Percentiles rank a stretch among this genome's conserved stretches.
Evolutionary conservation across 2,113 vertebrate genomes (phyloP).

Genomic region (Probosciger aterrimus): DNA sequence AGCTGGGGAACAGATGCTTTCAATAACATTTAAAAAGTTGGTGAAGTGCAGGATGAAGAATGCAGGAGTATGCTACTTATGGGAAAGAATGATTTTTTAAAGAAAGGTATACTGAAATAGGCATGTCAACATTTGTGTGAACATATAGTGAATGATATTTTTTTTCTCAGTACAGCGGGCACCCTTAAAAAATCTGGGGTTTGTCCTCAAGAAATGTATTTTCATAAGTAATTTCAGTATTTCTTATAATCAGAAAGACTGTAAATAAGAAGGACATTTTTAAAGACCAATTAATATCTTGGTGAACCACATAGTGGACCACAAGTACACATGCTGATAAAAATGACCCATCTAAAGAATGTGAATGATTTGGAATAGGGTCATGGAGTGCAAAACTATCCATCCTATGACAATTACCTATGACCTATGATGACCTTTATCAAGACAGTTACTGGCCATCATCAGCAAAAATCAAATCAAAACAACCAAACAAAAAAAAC

Average conservation of each 20-base stretch:
- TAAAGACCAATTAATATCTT: not conserved
- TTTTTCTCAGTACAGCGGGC: not conserved
- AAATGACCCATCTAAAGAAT: not conserved
- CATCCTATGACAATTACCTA: not conserved
- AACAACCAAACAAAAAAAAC: rapidly evolving
- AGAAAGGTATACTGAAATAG: not conserved
- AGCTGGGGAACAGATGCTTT: not conserved
- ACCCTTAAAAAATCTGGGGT: not conserved
- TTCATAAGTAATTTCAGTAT: not conserved
- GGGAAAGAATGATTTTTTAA: not conserved
- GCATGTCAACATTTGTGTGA: not conserved
- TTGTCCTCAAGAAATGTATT: not conserved
- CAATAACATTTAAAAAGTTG: not conserved
- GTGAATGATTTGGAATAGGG: not conserved
- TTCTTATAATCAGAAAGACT: not conserved
- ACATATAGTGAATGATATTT: not conserved
- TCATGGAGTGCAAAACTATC: not conserved
- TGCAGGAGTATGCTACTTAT: not conserved
- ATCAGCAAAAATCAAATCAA: not conserved
- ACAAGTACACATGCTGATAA: not conserved
- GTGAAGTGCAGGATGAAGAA: not conserved
- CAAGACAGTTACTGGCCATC: not conserved
- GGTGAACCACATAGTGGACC: not conserved
- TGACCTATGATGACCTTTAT: not conserved
- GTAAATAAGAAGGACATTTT: not conserved